phyloP scores from a whole-genome alignment of 2,113 vertebrate genomes.

The Cynocephalus volans region DNA sequence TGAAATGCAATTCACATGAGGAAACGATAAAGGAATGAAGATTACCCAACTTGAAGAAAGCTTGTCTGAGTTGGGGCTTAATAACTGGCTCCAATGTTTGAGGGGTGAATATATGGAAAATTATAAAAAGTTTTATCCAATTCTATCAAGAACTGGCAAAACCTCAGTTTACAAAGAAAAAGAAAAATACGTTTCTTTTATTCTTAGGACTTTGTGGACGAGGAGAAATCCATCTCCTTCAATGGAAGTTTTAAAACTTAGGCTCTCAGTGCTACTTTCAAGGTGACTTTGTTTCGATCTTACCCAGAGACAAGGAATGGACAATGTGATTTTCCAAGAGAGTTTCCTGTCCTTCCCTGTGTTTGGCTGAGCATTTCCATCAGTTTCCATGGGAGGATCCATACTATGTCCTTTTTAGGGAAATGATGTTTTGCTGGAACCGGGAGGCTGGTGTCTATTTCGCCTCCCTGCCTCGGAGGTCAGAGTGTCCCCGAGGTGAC shows the following conservation, averaged over 20 bases:
- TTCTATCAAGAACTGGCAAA: slow-evolving; percentile 9
- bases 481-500: background rate
- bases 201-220: background rate
- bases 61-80: background rate
- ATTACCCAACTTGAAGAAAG: background rate
- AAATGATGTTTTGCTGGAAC: background rate
- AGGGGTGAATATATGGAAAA: background rate
- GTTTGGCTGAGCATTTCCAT: background rate
- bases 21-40: background rate
- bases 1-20: background rate
- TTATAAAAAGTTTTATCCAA: background rate
- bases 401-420: background rate
- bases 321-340: background rate
- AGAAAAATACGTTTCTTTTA: background rate
- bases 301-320: background rate
- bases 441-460: background rate
- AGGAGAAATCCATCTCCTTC: background rate
- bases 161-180: background rate
- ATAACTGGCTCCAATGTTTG: background rate
- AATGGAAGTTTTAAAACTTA: background rate
- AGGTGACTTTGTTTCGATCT: background rate
- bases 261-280: background rate
- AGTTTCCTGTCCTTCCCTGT: background rate
- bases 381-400: background rate
- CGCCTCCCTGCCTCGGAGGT: background rate